phyloP scores from a whole-genome alignment of 2,113 vertebrate species.

The Mobula birostris region DNA sequence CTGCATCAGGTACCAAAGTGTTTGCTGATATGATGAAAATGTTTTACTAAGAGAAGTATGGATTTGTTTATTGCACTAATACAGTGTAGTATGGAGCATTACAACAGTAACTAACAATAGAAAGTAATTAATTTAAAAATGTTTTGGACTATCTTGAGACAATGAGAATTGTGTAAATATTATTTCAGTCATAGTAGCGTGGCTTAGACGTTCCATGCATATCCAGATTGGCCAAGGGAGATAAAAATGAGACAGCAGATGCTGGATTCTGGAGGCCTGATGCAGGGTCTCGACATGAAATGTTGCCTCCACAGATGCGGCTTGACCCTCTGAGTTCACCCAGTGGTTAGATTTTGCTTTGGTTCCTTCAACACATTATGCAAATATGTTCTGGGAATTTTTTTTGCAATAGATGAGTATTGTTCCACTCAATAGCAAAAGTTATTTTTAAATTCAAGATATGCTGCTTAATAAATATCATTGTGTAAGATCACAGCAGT shows the following conservation, averaged over 20 bases:
- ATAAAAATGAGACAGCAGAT: too few species aligned
- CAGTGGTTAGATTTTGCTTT: too few species aligned
- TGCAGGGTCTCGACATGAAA: too few species aligned
- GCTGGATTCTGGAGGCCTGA: too few species aligned
- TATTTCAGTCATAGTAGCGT: background rate
- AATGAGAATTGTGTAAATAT: too few species aligned
- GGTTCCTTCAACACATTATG: background rate
- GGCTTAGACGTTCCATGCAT: background rate
- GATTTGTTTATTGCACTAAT: background rate
- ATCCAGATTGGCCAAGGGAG: background rate
- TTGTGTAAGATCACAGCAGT: too few species aligned
- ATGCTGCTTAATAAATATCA: background rate
- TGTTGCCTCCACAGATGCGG: too few species aligned
- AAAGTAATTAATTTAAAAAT: too few species aligned
- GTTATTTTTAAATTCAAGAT: background rate
- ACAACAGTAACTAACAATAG: too few species aligned
- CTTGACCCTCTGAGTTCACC: too few species aligned
- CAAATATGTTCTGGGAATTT: background rate
- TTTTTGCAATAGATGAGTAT: background rate
- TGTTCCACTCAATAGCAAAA: background rate
- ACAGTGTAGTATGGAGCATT: background rate
- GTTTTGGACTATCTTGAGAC: too few species aligned
- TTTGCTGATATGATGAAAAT: background rate
- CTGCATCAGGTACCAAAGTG: background rate
- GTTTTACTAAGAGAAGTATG: background rate